A percentile compares a stretch with the other conserved stretches of the same genome.
phyloP scores from a whole-genome alignment of 1,140 invertebrate species.

The Neodiprion fabricii region DNA sequence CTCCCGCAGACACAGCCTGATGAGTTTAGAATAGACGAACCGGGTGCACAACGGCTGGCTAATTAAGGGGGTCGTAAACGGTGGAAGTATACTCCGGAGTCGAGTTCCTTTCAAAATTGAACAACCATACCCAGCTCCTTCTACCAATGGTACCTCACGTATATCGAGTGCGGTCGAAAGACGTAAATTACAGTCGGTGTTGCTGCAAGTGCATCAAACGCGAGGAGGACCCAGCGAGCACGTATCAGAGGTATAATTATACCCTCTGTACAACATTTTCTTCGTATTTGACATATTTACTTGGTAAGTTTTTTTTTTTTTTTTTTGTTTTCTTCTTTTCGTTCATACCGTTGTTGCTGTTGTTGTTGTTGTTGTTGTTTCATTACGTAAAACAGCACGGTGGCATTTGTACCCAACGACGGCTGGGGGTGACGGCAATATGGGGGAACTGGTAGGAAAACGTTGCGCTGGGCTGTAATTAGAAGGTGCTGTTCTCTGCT shows the following conservation, averaged over 20 bases:
- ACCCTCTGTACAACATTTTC: background rate
- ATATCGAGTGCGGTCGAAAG: background rate
- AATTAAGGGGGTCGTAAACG: slow-evolving; percentile 1
- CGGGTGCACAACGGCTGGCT: background rate
- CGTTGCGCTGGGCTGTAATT: slow-evolving; percentile 51
- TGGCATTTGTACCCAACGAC: slow-evolving; percentile 62
- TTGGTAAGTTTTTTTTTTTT: background rate
- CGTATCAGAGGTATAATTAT: background rate
- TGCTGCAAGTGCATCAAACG: background rate
- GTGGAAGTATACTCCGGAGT: background rate
- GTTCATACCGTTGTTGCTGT: too few relatives aligned
- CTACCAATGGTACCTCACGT: too few relatives aligned
- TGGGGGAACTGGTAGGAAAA: slow-evolving; percentile 38
- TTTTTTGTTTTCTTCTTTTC: background rate
- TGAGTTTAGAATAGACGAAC: background rate
- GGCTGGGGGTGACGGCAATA: slow-evolving; percentile 38
- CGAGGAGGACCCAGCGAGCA: too few relatives aligned
- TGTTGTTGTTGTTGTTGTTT: background rate
- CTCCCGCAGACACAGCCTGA: background rate
- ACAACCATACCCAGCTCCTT: background rate
- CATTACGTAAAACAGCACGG: slow-evolving; percentile 44
- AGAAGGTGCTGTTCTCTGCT: slow-evolving; percentile 48
- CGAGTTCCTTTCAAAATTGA: background rate
- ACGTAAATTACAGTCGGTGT: background rate
- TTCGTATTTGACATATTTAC: slow-evolving; percentile 4